Percentiles rank a stretch among this genome's conserved stretches.
phyloP scores from a whole-genome alignment of 2,888 invertebrate species.

The Cantharis nigra region DNA sequence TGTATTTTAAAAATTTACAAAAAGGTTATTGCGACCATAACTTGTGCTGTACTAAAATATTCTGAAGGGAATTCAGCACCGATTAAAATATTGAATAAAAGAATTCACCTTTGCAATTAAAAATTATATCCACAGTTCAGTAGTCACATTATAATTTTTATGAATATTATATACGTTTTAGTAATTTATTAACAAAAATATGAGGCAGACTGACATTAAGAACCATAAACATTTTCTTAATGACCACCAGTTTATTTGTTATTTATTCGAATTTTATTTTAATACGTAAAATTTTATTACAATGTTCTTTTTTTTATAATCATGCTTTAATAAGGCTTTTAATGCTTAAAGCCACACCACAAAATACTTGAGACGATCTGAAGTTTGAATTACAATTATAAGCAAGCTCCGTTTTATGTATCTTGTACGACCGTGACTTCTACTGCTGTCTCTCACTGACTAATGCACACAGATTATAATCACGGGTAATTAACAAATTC shows the following conservation, averaged over 20 bases:
- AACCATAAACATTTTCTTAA: constrained; percentile 57
- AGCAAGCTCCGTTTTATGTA: constrained; percentile 13
- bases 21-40: not conserved
- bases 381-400: constrained; percentile 37
- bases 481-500: constrained; percentile 56
- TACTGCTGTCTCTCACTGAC: constrained; percentile 38
- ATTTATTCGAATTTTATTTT: constrained; percentile 60
- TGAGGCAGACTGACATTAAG: constrained; percentile 54
- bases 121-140: constrained; percentile 48
- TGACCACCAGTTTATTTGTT: constrained; percentile 57
- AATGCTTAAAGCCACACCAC: constrained; percentile 52
- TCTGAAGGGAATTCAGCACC: not conserved
- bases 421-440: constrained; percentile 30
- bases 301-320: constrained; percentile 55
- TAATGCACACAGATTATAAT: constrained; percentile 49
- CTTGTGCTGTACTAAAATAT: not conserved
- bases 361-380: constrained; percentile 44
- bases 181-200: constrained; percentile 59
- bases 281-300: constrained; percentile 59
- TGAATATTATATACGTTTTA: constrained; percentile 56
- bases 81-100: not conserved
- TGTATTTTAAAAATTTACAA: not conserved
- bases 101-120: constrained; percentile 41
- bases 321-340: constrained; percentile 57
- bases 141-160: constrained; percentile 57